Base-by-base conservation (phyloP, 2,797 vertebrate genomes). In the Lagorchestes hirsutus region DNA sequence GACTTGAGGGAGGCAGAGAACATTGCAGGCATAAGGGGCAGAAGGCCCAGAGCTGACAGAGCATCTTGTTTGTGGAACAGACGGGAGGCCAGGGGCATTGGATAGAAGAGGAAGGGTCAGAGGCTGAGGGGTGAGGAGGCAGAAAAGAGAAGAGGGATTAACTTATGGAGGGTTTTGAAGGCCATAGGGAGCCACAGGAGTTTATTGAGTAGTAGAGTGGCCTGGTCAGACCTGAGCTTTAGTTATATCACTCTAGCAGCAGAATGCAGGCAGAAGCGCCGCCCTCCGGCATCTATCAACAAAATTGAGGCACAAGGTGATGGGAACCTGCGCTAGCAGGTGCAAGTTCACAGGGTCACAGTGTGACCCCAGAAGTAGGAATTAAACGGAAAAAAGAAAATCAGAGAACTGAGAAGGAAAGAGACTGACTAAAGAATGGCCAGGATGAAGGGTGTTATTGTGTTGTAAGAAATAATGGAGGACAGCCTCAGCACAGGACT, bases 71-170 rank as follows among this genome's bases (percentile, higher is more conserved):
- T 5, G 16, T 74, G 34, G 18, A 74, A 40, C 67, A 40, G 34
- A 14, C 62, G 2, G n/a, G n/a, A 40, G 18, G n/a, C 67, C 0
- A 27, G 31, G 29, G 59, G 12, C 13, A 34, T 18, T 2, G 3
- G n/a, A 22, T 0, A 16, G 24, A 8, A 9, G n/a, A 67, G 62
- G 1, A n/a, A 1, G 3, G 16, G 34, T 16, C 2, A 34, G 10
- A 2, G 57, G 29, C 27, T 29, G 27, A 29, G 57, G 57, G 9
- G 57, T 58, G 27, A 58, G 27, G 14, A 18, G 57, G 27, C 57
- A 28, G 57, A 8, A 57, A 62, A 62, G 58, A 11, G 11, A 31
- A 2, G 58, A 62, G 62, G 62, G 59, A 31, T 28, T 29, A 31
- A 10, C 0, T 29, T 28, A 59, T 31, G 58, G 29, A 11, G 58